These are phyloP conservation scores for Drosophila rhopaloa DNA, from an alignment of 1,140 invertebrate genomes.

Conservation along the genomic window DNA sequence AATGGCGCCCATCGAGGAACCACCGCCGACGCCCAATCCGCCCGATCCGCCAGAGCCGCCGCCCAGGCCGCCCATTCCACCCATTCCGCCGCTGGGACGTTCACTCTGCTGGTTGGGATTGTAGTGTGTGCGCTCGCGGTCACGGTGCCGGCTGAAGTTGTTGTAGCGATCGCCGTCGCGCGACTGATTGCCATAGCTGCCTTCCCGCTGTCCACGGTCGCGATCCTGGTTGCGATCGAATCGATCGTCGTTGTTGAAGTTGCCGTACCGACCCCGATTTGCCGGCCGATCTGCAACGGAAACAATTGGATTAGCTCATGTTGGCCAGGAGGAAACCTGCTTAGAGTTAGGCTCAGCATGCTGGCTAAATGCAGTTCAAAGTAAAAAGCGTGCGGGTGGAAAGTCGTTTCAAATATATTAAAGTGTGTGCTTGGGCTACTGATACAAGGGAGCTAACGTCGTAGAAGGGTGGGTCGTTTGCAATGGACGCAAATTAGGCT, in stretches of 20 bases:
- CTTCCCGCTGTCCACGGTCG: constrained; percentile 77
- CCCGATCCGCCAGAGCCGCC: constrained; percentile 20
- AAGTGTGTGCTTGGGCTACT: constrained; percentile 24
- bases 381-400: constrained; percentile 42
- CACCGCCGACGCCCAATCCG: constrained; percentile 20
- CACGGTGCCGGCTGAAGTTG: constrained; percentile 81
- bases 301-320: constrained; percentile 6
- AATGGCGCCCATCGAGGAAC: constrained; percentile 55
- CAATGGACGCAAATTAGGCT: background rate
- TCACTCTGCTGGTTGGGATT: constrained; percentile 76
- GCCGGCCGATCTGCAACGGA: constrained; percentile 67
- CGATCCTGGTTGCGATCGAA: constrained; percentile 77
- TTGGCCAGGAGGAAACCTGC: background rate
- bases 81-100: constrained; percentile 55
- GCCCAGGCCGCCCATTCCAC: constrained; percentile 13
- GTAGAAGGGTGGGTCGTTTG: background rate
- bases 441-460: constrained; percentile 1
- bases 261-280: constrained; percentile 83
- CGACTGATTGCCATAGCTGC: constrained; percentile 82
- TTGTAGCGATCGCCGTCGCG: constrained; percentile 83
- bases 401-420: constrained; percentile 22
- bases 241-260: constrained; percentile 81
- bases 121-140: constrained; percentile 80
- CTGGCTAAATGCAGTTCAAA: constrained; percentile 40
- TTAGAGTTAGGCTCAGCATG: constrained; percentile 38